Evolutionary conservation across 2,888 invertebrate genomes (phyloP), one percentile per base, ranked within the genome.

Genomic region (Rotaria macrura): DNA sequence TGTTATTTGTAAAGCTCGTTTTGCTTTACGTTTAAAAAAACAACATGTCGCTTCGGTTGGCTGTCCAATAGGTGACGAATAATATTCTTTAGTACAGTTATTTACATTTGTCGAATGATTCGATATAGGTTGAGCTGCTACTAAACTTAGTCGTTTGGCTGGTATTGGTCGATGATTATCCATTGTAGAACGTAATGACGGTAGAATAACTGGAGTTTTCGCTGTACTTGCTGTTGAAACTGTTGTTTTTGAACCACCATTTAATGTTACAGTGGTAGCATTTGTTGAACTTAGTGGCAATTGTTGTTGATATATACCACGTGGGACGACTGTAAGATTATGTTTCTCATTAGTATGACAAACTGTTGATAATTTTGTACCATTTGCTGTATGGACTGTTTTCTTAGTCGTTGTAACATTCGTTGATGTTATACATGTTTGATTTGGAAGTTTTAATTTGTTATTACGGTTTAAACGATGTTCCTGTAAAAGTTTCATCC

Each of bases 231-330:
- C 43, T 10, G 9, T 40, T 79, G 79, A 79, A 43, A 79, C n/a
- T 43, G 79, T 79, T 40, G 79, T 79, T 79, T 79, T 79, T 43
- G 79, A 79, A n/a, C 79, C 79, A 14, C 79, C 79, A 79, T 79
- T 79, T 43, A 79, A 79, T n/a, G 79, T 79, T 10, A n/a, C 43
- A 10, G 79, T 79, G 1, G 79, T 79, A 2, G 43, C 43, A 79
- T 79, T 79, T 10, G 79, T 43, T 43, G 79, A 79, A 43, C 79
- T 40, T 43, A 79, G 3, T 0, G 79, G 79, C 43, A 79, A 43
- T 43, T 25, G 40, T n/a, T 40, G 43, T 38, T 40, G 79, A 40
- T 12, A 43, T 43, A 79, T 43, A n/a, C 12, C n/a, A 40, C 43
- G 40, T 43, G 43, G 43, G 12, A 10, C 20, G 1, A 65, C 34